These are phyloP conservation scores for Diarsia brunnea DNA, from an alignment of 2,888 invertebrate genomes.

Conservation along the genomic window DNA sequence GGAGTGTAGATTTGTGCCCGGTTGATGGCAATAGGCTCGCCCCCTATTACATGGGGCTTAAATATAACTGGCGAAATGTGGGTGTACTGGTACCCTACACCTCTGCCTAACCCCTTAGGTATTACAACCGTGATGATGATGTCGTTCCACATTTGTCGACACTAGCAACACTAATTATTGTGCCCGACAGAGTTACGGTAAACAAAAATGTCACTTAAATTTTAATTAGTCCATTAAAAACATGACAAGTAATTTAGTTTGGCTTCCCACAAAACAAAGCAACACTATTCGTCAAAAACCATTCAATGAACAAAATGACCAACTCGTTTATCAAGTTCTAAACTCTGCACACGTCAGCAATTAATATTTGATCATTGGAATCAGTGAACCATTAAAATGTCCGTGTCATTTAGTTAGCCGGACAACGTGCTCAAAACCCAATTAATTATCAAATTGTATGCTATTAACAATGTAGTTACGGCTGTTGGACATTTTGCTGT, in stretches of 20 bases:
- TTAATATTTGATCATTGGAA: constrained; percentile 40
- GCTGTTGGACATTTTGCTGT: constrained; percentile 19
- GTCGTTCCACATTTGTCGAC: neutral
- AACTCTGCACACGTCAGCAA: constrained; percentile 43
- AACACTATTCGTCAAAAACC: constrained; percentile 3
- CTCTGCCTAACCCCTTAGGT: no score
- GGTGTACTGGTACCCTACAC: no score
- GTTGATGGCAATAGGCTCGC: no score
- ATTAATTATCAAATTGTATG: constrained; percentile 39
- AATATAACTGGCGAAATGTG: no score
- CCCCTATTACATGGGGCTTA: no score
- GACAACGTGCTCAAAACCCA: constrained; percentile 28
- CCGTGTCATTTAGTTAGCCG: constrained; percentile 26
- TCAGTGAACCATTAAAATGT: constrained; percentile 36
- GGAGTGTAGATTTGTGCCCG: no score
- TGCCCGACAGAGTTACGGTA: neutral
- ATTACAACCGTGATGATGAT: neutral
- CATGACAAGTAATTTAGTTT: neutral
- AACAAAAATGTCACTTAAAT: neutral
- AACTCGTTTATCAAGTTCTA: constrained; percentile 48
- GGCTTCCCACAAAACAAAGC: neutral
- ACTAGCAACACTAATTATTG: no score
- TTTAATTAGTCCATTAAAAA: neutral
- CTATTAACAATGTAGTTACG: constrained; percentile 4
- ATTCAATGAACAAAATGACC: constrained; percentile 38